phyloP scores from a whole-genome alignment of 2,113 vertebrate species.

The Callipepla californica region DNA sequence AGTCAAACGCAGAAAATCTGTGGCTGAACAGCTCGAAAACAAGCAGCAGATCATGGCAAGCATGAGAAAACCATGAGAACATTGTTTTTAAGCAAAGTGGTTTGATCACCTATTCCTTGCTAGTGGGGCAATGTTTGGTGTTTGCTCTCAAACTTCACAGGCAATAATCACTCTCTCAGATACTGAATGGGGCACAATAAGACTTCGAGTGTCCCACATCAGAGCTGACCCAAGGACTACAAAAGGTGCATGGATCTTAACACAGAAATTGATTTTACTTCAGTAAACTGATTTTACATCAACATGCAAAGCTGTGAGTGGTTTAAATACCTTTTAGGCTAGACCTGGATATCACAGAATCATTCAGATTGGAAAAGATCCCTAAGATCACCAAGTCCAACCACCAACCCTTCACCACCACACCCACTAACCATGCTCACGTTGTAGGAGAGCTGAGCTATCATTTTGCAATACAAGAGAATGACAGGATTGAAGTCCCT shows the following conservation, averaged over 20 bases:
- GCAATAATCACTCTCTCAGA: not conserved
- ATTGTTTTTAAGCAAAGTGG: not conserved
- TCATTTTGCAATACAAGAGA: not conserved
- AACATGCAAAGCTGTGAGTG: fast-evolving
- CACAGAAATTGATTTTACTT: not conserved
- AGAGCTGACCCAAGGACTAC: not conserved
- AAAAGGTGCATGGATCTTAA: not conserved
- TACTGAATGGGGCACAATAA: fast-evolving
- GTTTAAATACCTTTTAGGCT: not conserved
- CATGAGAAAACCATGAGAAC: slow-evolving; percentile 40
- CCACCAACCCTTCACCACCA: too few species aligned
- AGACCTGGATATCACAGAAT: not conserved
- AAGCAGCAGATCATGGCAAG: slow-evolving; percentile 17
- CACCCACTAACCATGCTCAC: too few species aligned
- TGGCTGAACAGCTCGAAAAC: slow-evolving; percentile 37
- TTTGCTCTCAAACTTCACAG: fast-evolving
- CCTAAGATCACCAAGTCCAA: too few species aligned
- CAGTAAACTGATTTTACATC: not conserved
- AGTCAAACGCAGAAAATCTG: slow-evolving; percentile 45
- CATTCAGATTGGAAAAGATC: too few species aligned
- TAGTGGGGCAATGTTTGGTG: fast-evolving
- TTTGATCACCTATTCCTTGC: not conserved
- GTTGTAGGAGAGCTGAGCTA: not conserved
- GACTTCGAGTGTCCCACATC: not conserved
- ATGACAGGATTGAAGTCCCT: slow-evolving; percentile 45